A percentile compares a stretch with the other conserved stretches of the same genome.
Conservation (phyloP, 2,113 vertebrate genomes). For the Furnarius figulus region DNA sequence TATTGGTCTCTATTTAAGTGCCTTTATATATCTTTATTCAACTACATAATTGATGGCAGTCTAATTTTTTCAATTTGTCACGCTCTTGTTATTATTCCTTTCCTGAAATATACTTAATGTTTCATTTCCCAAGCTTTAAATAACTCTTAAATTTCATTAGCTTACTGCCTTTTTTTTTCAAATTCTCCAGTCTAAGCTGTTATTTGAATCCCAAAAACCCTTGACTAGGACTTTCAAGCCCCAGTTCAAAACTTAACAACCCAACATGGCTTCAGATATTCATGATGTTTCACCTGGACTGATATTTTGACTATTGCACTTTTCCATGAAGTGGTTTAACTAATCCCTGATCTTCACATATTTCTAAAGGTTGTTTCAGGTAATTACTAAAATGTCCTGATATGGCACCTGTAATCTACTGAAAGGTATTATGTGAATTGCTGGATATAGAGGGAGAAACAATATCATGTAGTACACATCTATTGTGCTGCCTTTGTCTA, state of each 20-base stretch:
- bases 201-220: background rate
- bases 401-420: background rate
- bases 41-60: background rate
- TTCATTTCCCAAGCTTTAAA: constrained; percentile 39
- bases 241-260: background rate
- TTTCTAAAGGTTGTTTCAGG: background rate
- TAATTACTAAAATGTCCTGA: background rate
- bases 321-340: background rate
- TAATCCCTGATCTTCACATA: background rate
- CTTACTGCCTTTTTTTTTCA: background rate
- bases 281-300: background rate
- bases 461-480: background rate
- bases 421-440: background rate
- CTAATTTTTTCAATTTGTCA: constrained; percentile 19
- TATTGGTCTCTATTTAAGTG: background rate
- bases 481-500: background rate
- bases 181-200: background rate
- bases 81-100: constrained; percentile 13
- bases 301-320: background rate
- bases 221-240: background rate
- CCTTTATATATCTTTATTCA: background rate
- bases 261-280: background rate
- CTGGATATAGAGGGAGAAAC: background rate
- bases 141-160: constrained; percentile 27
- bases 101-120: constrained; percentile 32